A percentile compares a stretch with the other conserved stretches of the same genome.
phyloP scores from a whole-genome alignment of 2,888 invertebrate species.

The Horisme vitalbata region DNA sequence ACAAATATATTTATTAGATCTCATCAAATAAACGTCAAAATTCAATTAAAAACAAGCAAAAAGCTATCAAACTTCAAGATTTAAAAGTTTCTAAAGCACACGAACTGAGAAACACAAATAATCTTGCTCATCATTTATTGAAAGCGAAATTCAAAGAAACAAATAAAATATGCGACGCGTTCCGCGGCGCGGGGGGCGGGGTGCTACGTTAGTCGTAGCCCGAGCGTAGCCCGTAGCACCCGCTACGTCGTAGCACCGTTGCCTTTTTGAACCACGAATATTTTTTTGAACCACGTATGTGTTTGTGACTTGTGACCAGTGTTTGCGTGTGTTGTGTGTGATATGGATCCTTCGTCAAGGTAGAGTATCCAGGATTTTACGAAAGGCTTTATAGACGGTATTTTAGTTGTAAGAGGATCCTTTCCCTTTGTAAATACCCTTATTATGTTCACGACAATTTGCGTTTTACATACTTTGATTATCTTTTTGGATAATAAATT shows the following conservation, averaged over 20 bases:
- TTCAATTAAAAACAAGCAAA: constrained; percentile 4
- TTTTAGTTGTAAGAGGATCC: constrained; percentile 2
- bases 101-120: constrained; percentile 18
- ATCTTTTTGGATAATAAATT: neutral
- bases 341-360: constrained; percentile 44
- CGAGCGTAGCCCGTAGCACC: constrained; percentile 68
- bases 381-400: neutral
- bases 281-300: constrained; percentile 34
- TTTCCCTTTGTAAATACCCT: constrained; percentile 12
- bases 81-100: constrained; percentile 4
- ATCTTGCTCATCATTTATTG: constrained; percentile 17
- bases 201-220: constrained; percentile 72
- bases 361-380: constrained; percentile 33
- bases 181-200: constrained; percentile 59
- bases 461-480: constrained; percentile 23
- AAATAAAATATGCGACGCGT: constrained; percentile 42
- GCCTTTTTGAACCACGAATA: constrained; percentile 27
- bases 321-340: constrained; percentile 47
- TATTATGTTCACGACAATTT: constrained; percentile 33
- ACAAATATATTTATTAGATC: no score
- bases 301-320: constrained; percentile 37
- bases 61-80: constrained; percentile 14
- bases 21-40: constrained; percentile 3
- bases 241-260: constrained; percentile 56
- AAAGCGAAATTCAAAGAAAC: constrained; percentile 34